phyloP scores from a whole-genome alignment of 2,113 vertebrate species.

The Melanotaenia duboulayi region DNA sequence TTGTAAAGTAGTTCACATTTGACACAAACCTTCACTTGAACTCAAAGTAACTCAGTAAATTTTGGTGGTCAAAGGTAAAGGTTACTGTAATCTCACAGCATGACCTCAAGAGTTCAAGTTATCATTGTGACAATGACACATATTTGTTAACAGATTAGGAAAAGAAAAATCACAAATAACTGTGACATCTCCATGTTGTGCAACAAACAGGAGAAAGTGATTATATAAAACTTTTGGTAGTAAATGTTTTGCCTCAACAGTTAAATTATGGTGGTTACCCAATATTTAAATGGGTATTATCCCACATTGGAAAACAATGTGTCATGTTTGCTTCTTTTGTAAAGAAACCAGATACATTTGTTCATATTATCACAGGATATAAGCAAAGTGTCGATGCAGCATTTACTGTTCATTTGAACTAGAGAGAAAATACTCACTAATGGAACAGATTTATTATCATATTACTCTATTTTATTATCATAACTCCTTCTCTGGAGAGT shows the following conservation, averaged over 20 bases:
- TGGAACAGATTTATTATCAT: constrained; percentile 27
- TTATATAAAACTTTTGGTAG: neutral
- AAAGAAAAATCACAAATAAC: neutral
- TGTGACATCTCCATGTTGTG: neutral
- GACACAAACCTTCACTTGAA: neutral
- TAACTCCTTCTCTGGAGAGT: constrained; percentile 21
- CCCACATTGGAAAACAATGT: constrained; percentile 4
- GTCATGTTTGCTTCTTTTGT: constrained; percentile 1
- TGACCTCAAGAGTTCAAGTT: neutral
- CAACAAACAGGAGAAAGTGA: neutral
- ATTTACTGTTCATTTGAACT: constrained; percentile 41
- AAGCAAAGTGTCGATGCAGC: constrained; percentile 52
- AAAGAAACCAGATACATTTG: constrained; percentile 30
- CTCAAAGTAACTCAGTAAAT: neutral
- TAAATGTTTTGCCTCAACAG: neutral
- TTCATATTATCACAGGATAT: constrained; percentile 37
- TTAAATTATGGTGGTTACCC: neutral
- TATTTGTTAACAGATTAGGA: neutral
- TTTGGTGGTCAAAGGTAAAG: neutral
- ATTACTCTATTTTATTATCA: constrained; percentile 23
- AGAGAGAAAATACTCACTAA: constrained; percentile 37
- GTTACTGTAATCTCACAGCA: neutral
- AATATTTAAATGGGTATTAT: constrained; percentile 9
- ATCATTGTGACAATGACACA: neutral
- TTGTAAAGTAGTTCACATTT: neutral